These are phyloP conservation scores for Oenanthe oenanthe DNA, from an alignment of 2,113 vertebrate species.

Conservation along the genomic window DNA sequence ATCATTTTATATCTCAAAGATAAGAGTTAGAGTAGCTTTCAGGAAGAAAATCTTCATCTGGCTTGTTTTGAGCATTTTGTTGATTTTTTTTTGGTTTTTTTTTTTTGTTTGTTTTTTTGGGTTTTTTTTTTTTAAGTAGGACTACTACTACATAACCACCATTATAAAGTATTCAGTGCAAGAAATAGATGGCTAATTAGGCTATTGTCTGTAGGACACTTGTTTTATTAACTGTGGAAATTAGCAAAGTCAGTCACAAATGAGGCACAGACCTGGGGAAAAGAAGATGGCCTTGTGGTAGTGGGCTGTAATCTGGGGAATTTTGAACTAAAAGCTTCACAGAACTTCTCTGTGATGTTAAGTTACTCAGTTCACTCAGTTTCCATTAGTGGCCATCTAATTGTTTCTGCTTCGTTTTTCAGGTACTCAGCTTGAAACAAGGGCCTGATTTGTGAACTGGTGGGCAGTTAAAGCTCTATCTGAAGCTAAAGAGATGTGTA, in stretches of 20 bases:
- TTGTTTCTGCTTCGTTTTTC: slow-evolving; percentile 20
- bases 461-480: slow-evolving; percentile 4
- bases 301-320: background rate
- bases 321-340: background rate
- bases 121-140: background rate
- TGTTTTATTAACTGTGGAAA: slow-evolving; percentile 30
- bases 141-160: background rate
- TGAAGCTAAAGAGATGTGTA: slow-evolving; percentile 28
- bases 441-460: background rate
- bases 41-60: background rate
- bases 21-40: background rate
- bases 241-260: slow-evolving; percentile 29
- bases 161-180: background rate
- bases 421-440: slow-evolving; percentile 38
- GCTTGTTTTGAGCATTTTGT: background rate
- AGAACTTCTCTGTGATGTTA: background rate
- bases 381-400: background rate
- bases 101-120: too few species aligned
- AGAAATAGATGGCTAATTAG: slow-evolving; percentile 61
- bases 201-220: slow-evolving; percentile 43
- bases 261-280: background rate
- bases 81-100: too few species aligned
- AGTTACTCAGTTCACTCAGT: background rate
- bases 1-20: background rate
- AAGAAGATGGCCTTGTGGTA: background rate